Evolutionary conservation across 2,888 invertebrate species (phyloP).

Genomic region (Campaea margaritaria): DNA sequence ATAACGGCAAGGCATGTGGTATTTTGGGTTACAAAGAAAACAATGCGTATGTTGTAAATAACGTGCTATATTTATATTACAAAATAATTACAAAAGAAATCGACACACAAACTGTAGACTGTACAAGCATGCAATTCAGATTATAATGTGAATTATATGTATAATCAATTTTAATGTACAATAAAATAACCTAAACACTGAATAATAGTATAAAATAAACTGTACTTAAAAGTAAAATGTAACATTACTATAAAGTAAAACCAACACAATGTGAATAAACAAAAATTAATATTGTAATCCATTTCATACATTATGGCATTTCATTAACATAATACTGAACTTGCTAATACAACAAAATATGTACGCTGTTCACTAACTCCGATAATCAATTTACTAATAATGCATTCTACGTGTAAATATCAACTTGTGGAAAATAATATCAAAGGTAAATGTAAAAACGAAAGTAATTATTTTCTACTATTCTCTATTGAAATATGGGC

Average conservation of each 20-base stretch:
- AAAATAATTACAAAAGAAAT: constrained; percentile 84
- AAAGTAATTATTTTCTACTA: constrained; percentile 35
- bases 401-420: constrained; percentile 45
- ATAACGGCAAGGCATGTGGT: no score
- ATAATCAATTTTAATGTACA: constrained; percentile 74
- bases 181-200: constrained; percentile 60
- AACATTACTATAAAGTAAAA: constrained; percentile 68
- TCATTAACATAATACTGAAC: constrained; percentile 80
- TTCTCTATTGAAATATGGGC: constrained; percentile 33
- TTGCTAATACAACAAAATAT: constrained; percentile 82
- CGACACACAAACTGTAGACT: constrained; percentile 80
- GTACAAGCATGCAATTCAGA: constrained; percentile 81
- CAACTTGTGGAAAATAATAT: constrained; percentile 55
- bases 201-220: constrained; percentile 61
- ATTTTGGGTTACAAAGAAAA: constrained; percentile 31
- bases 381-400: constrained; percentile 30
- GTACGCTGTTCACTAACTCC: constrained; percentile 66
- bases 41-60: constrained; percentile 75
- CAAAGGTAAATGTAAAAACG: constrained; percentile 28
- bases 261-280: constrained; percentile 65
- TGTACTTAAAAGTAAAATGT: constrained; percentile 67
- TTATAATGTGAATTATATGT: constrained; percentile 68
- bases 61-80: constrained; percentile 85
- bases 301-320: constrained; percentile 83
- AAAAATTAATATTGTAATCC: constrained; percentile 69